Percentiles rank a stretch among this genome's conserved stretches.
phyloP scores from a whole-genome alignment of 2,113 vertebrate species.

The Hirundichthys speculiger region DNA sequence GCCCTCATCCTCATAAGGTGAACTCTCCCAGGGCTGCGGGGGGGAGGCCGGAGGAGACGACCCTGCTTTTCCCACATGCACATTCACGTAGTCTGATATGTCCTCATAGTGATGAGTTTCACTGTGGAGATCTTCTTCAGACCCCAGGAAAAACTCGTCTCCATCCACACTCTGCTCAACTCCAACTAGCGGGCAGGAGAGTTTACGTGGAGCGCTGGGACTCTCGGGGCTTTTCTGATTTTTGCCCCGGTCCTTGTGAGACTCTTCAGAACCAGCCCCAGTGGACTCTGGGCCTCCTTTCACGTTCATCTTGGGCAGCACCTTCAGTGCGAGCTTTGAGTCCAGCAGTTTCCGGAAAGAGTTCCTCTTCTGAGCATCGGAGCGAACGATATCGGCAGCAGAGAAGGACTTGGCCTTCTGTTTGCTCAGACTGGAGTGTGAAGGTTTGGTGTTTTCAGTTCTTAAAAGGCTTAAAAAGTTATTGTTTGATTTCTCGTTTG shows the following conservation, averaged over 20 bases:
- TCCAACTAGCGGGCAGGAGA: slow-evolving; percentile 35
- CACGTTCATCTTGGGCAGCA: slow-evolving; percentile 81
- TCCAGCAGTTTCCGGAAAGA: slow-evolving; percentile 87
- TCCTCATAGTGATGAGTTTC: slow-evolving; percentile 86
- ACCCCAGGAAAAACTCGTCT: no score
- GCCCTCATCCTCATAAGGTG: slow-evolving; percentile 67
- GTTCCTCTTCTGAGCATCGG: slow-evolving; percentile 83
- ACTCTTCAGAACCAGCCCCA: slow-evolving; percentile 23
- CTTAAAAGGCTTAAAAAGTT: slow-evolving; percentile 82
- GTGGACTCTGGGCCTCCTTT: slow-evolving; percentile 79
- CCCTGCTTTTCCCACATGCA: slow-evolving; percentile 62
- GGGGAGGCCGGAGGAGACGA: slow-evolving; percentile 8
- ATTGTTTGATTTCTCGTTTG: slow-evolving; percentile 77
- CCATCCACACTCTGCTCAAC: slow-evolving; percentile 67
- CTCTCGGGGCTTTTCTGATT: neutral
- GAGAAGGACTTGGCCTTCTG: slow-evolving; percentile 91
- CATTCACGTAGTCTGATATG: slow-evolving; percentile 86
- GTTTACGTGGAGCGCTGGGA: slow-evolving; percentile 4
- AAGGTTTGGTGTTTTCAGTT: slow-evolving; percentile 55
- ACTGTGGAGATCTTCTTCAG: slow-evolving; percentile 66
- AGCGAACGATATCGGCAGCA: slow-evolving; percentile 80
- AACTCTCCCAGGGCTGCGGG: slow-evolving; percentile 54
- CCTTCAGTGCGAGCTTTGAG: slow-evolving; percentile 84
- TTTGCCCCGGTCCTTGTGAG: slow-evolving; percentile 7
- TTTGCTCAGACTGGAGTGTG: slow-evolving; percentile 74